phyloP scores from a whole-genome alignment of 2,797 vertebrate species.

The Diceros bicornis region DNA sequence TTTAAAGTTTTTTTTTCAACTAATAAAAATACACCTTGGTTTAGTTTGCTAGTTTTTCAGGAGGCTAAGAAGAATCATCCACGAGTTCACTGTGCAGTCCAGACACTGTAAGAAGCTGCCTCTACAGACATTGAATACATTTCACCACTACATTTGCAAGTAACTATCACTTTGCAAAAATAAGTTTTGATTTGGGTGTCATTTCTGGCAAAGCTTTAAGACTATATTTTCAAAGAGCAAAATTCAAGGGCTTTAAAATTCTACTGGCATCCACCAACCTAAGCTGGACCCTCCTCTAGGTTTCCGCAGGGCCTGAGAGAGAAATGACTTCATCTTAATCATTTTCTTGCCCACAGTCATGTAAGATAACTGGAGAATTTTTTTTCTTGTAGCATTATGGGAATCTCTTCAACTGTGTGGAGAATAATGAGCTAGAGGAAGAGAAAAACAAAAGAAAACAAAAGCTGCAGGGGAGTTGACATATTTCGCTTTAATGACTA shows the following conservation, averaged over 20 bases:
- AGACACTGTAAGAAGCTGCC: background rate
- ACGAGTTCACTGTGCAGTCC: background rate
- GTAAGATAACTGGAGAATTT: conserved; percentile 77
- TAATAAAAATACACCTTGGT: background rate
- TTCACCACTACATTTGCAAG: conserved; percentile 75
- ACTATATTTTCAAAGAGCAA: conserved; percentile 80
- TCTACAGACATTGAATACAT: background rate
- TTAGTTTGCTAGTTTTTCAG: background rate
- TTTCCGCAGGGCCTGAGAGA: conserved; percentile 39
- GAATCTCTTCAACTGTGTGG: conserved; percentile 58
- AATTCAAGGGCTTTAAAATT: conserved; percentile 74
- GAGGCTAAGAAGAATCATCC: background rate
- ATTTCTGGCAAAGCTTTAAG: conserved; percentile 74
- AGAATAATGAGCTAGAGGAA: conserved; percentile 56
- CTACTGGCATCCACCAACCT: conserved; percentile 54
- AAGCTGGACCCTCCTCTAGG: conserved; percentile 44
- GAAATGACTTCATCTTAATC: conserved; percentile 71
- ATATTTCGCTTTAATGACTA: conserved; percentile 32
- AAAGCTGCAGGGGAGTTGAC: conserved; percentile 62
- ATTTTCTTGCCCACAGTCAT: conserved; percentile 43
- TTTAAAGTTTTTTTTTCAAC: background rate
- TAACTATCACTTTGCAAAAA: conserved; percentile 68
- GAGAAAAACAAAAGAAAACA: conserved; percentile 57
- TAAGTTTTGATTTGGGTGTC: conserved; percentile 75
- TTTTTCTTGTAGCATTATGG: background rate